Evolutionary conservation across 35 echinoderm and acorn worm genomes (phyloP), one percentile per base, ranked within the genome.

Genomic region (Stichopus chloronotus): DNA sequence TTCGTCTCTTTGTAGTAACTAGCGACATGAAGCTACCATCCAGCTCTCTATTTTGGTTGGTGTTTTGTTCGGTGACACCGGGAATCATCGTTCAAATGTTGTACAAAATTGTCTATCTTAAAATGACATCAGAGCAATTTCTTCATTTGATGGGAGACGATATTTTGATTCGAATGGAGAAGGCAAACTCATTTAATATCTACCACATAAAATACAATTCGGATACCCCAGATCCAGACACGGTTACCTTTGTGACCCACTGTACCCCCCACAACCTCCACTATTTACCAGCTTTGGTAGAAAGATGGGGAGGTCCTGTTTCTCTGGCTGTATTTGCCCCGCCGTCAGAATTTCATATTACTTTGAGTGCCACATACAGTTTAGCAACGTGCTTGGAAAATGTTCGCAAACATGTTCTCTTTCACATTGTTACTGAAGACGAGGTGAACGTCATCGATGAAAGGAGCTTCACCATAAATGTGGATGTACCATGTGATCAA

Each of bases 401-500:
- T n/a, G n/a, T n/a, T n/a, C n/a, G n/a, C n/a, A n/a, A n/a, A n/a
- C n/a, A n/a, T n/a, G n/a, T n/a, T n/a, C n/a, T n/a, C n/a, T n/a
- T n/a, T n/a, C n/a, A n/a, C n/a, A n/a, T n/a, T n/a, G n/a, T n/a
- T n/a, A n/a, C n/a, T n/a, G n/a, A n/a, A n/a, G n/a, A n/a, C n/a
- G n/a, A n/a, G n/a, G n/a, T n/a, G n/a, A n/a, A n/a, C n/a, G n/a
- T n/a, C n/a, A n/a, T n/a, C n/a, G n/a, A n/a, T n/a, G n/a, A n/a
- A n/a, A n/a, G n/a, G n/a, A n/a, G n/a, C n/a, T n/a, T n/a, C n/a
- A n/a, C n/a, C n/a, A n/a, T n/a, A n/a, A n/a, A 63, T 82, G 19
- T 82, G 25, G 52, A 82, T 25, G 79, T 82, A 25, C 30, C 79
- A 82, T 82, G 79, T 54, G 55, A 82, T 54, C 79, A 82, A 19